phyloP scores from a whole-genome alignment of 2,888 invertebrate genomes.

The Pasiphila rectangulata region DNA sequence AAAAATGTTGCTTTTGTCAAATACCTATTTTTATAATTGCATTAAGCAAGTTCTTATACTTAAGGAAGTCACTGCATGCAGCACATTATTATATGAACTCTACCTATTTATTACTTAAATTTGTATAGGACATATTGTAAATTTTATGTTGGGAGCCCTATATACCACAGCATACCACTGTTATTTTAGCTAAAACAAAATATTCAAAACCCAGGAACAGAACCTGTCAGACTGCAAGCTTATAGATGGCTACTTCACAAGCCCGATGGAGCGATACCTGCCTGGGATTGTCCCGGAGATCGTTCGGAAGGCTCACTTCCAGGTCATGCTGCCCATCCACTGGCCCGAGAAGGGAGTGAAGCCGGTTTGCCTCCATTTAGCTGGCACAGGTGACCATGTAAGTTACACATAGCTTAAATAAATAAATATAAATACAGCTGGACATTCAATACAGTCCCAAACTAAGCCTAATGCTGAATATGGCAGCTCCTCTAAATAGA shows the following conservation, averaged over 20 bases:
- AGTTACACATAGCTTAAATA: conserved; percentile 45
- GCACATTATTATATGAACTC: conserved; percentile 29
- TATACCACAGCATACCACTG: no score
- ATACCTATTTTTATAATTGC: no score
- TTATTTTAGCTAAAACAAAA: not conserved
- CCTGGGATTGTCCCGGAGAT: conserved; percentile 94
- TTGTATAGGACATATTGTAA: no score
- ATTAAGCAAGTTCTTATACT: no score
- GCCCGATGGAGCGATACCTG: conserved; percentile 90
- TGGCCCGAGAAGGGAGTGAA: conserved; percentile 87
- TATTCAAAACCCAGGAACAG: conserved; percentile 86
- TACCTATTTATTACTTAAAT: no score
- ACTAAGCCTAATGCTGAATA: no score
- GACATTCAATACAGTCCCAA: no score
- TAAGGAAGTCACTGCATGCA: no score
- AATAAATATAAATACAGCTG: no score
- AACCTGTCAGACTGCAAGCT: conserved; percentile 86
- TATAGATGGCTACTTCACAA: conserved; percentile 92
- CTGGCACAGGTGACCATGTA: conserved; percentile 99
- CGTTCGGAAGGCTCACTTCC: conserved; percentile 90
- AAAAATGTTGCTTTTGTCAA: no score
- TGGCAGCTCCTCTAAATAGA: no score
- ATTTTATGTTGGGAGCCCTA: no score
- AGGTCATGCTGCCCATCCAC: conserved; percentile 87
- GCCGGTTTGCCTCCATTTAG: conserved; percentile 95